phyloP scores from a whole-genome alignment of 2,113 vertebrate genomes.

The Pterocles burchelli region DNA sequence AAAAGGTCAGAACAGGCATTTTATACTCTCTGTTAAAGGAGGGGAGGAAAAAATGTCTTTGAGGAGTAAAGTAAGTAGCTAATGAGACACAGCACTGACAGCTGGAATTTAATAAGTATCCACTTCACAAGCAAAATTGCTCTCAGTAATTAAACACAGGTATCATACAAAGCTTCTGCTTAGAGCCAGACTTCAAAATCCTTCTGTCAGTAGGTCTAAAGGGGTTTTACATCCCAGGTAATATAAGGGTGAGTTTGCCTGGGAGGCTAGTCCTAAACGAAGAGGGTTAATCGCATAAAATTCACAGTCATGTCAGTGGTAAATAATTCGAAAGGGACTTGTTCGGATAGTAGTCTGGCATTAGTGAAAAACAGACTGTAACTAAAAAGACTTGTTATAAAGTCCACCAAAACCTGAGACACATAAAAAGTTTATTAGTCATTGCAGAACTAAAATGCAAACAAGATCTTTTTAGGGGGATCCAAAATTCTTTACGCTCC shows the following conservation, averaged over 20 bases:
- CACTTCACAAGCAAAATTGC: slow-evolving; percentile 56
- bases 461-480: slow-evolving; percentile 44
- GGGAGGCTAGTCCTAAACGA: not conserved
- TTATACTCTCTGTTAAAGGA: slow-evolving; percentile 65
- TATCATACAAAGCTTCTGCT: slow-evolving; percentile 50
- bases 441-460: slow-evolving; percentile 53
- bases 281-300: slow-evolving; percentile 59
- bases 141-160: slow-evolving; percentile 69
- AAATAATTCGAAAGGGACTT: slow-evolving; percentile 46
- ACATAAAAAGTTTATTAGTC: slow-evolving; percentile 66
- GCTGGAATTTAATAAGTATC: slow-evolving; percentile 64
- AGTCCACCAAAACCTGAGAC: slow-evolving; percentile 47
- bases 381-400: slow-evolving; percentile 33
- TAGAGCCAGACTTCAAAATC: slow-evolving; percentile 8
- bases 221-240: not conserved
- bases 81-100: slow-evolving; percentile 75
- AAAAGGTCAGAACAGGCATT: slow-evolving; percentile 70
- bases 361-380: slow-evolving; percentile 25
- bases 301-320: slow-evolving; percentile 30
- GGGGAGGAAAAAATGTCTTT: slow-evolving; percentile 63
- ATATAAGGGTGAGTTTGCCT: not conserved
- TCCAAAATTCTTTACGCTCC: slow-evolving; percentile 36
- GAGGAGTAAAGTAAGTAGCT: slow-evolving; percentile 73
- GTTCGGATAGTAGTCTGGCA: slow-evolving; percentile 17
- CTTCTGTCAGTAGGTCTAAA: slow-evolving; percentile 10